Conservation (phyloP, 2,888 invertebrate genomes). For the Micropterix aruncella region DNA sequence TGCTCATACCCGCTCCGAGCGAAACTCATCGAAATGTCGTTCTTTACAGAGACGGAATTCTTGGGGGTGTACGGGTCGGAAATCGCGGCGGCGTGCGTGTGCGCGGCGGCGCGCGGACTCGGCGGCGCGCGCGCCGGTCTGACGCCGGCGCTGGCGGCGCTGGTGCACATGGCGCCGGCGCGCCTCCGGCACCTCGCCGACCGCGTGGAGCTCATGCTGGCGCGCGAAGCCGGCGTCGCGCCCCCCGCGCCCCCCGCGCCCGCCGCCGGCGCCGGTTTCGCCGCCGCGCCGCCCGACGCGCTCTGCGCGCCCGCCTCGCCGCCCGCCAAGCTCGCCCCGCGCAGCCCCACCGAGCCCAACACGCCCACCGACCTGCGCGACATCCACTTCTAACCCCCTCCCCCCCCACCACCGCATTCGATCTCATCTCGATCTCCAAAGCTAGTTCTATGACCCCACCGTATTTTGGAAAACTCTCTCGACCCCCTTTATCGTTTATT, state of each 20-base stretch:
- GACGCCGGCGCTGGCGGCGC: neutral
- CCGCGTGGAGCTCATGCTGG: neutral
- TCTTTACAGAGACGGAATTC: neutral
- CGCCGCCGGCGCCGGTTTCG: slow-evolving; percentile 19
- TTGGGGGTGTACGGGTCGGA: neutral
- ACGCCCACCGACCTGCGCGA: slow-evolving; percentile 54
- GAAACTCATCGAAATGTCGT: no score
- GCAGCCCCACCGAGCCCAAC: slow-evolving; percentile 24
- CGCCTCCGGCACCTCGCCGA: neutral
- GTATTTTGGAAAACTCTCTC: no score
- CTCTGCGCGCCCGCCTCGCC: slow-evolving; percentile 32
- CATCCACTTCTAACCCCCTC: slow-evolving; percentile 34
- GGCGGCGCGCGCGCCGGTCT: neutral
- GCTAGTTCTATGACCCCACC: no score
- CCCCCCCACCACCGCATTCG: neutral
- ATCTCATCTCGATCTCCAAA: no score
- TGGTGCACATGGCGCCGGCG: neutral
- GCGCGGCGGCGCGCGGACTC: neutral
- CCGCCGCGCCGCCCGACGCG: slow-evolving; percentile 27
- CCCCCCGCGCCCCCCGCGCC: slow-evolving; percentile 28
- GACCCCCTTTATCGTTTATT: no score
- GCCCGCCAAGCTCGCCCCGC: slow-evolving; percentile 21
- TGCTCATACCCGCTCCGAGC: no score
- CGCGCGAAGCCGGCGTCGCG: slow-evolving; percentile 21
- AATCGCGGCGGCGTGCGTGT: neutral